Base-by-base conservation (phyloP, 2,797 vertebrate species). In the Bovichtus variegatus region DNA sequence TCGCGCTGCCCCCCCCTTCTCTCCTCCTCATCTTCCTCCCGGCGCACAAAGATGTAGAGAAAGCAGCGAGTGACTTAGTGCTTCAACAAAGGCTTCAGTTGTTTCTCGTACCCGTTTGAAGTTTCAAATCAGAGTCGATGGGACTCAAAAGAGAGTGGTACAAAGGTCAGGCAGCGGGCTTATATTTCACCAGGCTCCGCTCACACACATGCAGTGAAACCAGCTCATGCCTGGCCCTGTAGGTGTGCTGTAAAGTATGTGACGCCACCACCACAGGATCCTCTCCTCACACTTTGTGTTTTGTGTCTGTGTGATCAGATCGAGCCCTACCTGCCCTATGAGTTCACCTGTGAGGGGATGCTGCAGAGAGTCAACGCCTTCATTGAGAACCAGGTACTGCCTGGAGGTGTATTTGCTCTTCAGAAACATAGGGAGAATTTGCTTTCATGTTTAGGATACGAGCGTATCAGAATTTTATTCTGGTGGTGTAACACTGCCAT, bases 261-360 rank as follows among this genome's bases (percentile, higher is more conserved):
- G 49, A 25, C 11, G 25, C 9, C 16, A 2, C 27, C 19, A 46
- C 44, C 29, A 47, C 3, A 40, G 44, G 5, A 6, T 27, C 16
- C 23, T 41, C 62, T 0, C 1, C 69, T 6, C 60, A 34, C 2
- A 1, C 19, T 57, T 2, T 76, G 16, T 79, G 46, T 72, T 40
- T 31, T 70, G 34, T 83, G 72, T 63, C 15, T 73, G 40, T 71
- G 60, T 66, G 66, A 10, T 41, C 92, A 99, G 98, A 97, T 97
- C n/a, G 98, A 99, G 89, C 97, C 98, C 0, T 99, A 99, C 86
- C 95, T 99, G 93, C 98, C 98, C 1, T 99, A 98, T 0, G 98
- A 99, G 91, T 99, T 99, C 92, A 99, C 98, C 0, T 99, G 98
- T 12, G 98, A 99, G 87, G 98, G 98, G 63, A 98, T 99, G 98